phyloP scores from a whole-genome alignment of 2,888 invertebrate genomes.

The Mycalesis mineus region DNA sequence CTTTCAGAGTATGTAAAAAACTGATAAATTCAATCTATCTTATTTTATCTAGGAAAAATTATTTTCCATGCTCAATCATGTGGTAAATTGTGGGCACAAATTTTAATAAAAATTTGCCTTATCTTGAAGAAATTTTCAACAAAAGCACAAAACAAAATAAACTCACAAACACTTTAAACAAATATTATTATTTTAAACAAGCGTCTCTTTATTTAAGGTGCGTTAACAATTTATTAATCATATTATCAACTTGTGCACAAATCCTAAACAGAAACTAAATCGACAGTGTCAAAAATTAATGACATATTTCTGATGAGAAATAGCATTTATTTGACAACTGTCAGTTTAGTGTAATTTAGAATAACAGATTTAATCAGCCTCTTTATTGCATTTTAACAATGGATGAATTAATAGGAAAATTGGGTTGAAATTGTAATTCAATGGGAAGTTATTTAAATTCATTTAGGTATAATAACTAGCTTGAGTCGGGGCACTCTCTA shows the following conservation, averaged over 20 bases:
- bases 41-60: neutral
- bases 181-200: no score
- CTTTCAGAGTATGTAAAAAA: no score
- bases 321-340: neutral
- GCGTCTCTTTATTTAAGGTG: no score
- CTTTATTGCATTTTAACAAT: neutral
- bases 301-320: no score
- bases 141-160: no score
- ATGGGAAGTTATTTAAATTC: conserved; percentile 23
- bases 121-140: neutral
- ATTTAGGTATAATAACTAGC: conserved; percentile 24
- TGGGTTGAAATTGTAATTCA: conserved; percentile 25
- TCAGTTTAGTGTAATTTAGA: neutral
- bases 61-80: neutral
- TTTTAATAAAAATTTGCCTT: neutral
- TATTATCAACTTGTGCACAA: no score
- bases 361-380: neutral
- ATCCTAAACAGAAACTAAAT: no score
- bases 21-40: neutral
- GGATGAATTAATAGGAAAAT: neutral
- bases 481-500: conserved; percentile 29
- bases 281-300: no score
- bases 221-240: no score
- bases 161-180: no score
- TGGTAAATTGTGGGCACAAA: neutral